Evolutionary conservation across 2,113 vertebrate species (phyloP), one percentile per base, ranked within the genome.

Genomic region (Pristiophorus japonicus): DNA sequence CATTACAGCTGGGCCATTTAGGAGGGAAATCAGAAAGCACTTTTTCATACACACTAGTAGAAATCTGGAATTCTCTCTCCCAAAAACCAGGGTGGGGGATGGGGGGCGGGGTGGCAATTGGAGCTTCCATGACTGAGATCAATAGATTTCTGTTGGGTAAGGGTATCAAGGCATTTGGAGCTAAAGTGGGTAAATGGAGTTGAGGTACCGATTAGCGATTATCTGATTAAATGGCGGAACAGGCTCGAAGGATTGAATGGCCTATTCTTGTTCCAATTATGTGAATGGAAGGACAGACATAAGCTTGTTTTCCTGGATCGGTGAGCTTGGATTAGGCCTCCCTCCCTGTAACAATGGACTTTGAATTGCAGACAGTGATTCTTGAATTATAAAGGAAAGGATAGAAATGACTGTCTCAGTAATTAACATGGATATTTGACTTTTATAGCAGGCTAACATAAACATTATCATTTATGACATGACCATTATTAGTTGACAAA

Each of bases 361-460:
- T 90, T 90, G 87, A n/a, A n/a, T n/a, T n/a, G n/a, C n/a, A n/a
- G n/a, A 90, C 85, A 88, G 47, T 88, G 47, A 51, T 55, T 30
- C 30, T 34, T 16, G 30, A 90, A 51, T 85, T 85, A 47, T 85
- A 27, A 85, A 47, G 42, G 42, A 73, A 34, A 73, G 10, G 30
- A 70, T 30, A 20, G 38, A 81, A 81, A 45, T 81, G 34, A 59
- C 30, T 62, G 27, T 11, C 12, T 62, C 51, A 51, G 12, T 90
- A 14, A 30, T 59, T 62, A 59, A 34, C 59, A 62, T 90, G 51
- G 12, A 90, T 34, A 27, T 59, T 90, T 90, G 24, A 59, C 24
- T 90, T 16, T 0, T 73, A n/a, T n/a, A 59, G 30, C 51, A 55
- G 87, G 22, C 51, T 27, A 30, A 90, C 55, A 55, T 88, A 4